Conservation (phyloP, 1,140 invertebrate species). For the Cherax destructor region DNA sequence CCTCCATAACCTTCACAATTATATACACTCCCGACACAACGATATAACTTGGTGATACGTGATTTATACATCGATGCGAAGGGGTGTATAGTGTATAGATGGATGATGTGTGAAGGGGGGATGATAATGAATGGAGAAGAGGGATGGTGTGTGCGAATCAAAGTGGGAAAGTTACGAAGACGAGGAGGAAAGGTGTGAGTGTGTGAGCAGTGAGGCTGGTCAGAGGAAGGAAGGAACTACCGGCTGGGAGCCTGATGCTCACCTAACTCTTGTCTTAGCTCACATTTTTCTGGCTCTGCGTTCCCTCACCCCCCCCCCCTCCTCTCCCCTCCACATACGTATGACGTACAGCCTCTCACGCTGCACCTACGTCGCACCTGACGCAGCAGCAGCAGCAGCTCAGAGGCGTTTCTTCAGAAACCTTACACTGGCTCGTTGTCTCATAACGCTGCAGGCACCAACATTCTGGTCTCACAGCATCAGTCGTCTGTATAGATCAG, state of each 20-base stretch:
- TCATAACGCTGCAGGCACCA: too few relatives aligned
- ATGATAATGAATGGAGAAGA: background rate
- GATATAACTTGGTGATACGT: too few relatives aligned
- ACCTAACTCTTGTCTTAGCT: constrained; percentile 49
- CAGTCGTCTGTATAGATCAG: too few relatives aligned
- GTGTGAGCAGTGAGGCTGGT: background rate
- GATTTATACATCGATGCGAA: too few relatives aligned
- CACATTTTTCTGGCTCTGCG: constrained; percentile 50
- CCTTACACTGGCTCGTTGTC: too few relatives aligned
- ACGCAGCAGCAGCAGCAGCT: background rate
- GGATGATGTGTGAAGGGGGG: too few relatives aligned
- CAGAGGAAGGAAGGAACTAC: constrained; percentile 52
- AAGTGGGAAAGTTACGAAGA: background rate
- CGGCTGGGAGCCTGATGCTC: constrained; percentile 28
- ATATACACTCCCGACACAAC: too few relatives aligned
- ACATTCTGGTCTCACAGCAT: too few relatives aligned
- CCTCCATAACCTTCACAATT: background rate
- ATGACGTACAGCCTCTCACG: background rate
- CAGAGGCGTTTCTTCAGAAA: too few relatives aligned
- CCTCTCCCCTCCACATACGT: background rate
- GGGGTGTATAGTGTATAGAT: too few relatives aligned
- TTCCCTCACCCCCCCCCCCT: background rate
- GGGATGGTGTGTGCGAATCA: background rate
- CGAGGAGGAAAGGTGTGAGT: background rate
- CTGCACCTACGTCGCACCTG: background rate